phyloP scores from a whole-genome alignment of 2,888 invertebrate genomes.

The Tribolium freemani region DNA sequence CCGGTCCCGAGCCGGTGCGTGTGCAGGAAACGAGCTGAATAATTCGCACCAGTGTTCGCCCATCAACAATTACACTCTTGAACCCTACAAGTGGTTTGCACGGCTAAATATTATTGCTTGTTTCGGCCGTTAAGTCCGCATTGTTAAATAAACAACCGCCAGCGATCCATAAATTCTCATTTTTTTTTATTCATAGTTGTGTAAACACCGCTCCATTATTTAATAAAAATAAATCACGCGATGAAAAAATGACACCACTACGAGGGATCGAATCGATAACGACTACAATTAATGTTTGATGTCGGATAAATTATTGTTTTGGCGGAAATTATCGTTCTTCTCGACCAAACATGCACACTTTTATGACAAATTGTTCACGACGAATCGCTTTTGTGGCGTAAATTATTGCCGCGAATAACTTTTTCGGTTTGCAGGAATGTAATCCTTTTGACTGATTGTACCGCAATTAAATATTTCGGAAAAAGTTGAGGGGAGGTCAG shows the following conservation, averaged over 20 bases:
- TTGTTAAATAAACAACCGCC: too few species aligned
- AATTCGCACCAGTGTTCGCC: constrained; percentile 35
- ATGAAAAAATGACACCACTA: constrained; percentile 9
- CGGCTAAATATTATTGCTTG: background rate
- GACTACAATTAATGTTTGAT: constrained; percentile 29
- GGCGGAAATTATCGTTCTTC: constrained; percentile 23
- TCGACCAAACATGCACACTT: constrained; percentile 19
- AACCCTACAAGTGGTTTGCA: constrained; percentile 20
- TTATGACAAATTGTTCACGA: constrained; percentile 24
- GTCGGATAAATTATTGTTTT: constrained; percentile 31
- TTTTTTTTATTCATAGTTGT: too few species aligned
- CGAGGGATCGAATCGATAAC: constrained; percentile 14
- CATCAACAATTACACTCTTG: background rate
- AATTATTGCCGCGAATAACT: constrained; percentile 15
- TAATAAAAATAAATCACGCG: background rate
- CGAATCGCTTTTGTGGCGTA: constrained; percentile 28
- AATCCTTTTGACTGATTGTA: constrained; percentile 18
- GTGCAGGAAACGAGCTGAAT: constrained; percentile 52
- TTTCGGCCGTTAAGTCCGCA: too few species aligned
- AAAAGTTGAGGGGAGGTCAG: constrained; percentile 8
- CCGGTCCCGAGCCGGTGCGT: constrained; percentile 48
- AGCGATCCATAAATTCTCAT: too few species aligned
- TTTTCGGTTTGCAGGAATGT: constrained; percentile 3
- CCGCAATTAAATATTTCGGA: constrained; percentile 3
- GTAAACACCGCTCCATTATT: background rate